These are phyloP conservation scores for Orientallactaga sibirica DNA, from an alignment of 2,797 vertebrate species.

Conservation along the genomic window DNA sequence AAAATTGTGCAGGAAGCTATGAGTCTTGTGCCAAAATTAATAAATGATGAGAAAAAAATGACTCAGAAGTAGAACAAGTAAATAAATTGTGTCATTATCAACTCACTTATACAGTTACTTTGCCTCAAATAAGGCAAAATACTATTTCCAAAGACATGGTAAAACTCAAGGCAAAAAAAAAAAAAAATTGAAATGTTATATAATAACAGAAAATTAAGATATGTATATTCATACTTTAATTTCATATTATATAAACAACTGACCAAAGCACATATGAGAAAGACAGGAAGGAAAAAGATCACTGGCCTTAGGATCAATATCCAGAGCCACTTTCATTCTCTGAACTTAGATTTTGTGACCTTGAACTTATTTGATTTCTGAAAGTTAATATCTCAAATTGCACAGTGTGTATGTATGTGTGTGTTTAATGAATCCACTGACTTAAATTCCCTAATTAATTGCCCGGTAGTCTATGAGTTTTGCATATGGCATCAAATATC, in stretches of 20 bases:
- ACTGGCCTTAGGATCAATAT: not conserved
- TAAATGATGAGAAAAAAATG: constrained; percentile 77
- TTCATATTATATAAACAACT: constrained; percentile 25
- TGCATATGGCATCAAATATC: not conserved
- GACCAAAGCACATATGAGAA: not conserved
- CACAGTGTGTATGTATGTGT: not conserved
- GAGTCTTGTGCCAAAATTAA: constrained; percentile 76
- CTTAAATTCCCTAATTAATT: not conserved
- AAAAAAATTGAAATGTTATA: not conserved
- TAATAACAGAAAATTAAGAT: not conserved
- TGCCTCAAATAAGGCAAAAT: constrained; percentile 37
- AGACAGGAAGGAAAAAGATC: not conserved
- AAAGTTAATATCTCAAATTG: not conserved
- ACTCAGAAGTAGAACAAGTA: constrained; percentile 69
- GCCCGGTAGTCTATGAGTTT: not conserved
- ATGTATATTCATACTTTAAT: not conserved
- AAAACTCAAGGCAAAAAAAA: not conserved
- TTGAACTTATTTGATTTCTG: constrained; percentile 9
- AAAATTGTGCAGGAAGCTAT: constrained; percentile 71
- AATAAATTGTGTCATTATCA: constrained; percentile 61
- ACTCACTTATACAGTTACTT: constrained; percentile 53
- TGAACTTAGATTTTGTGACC: constrained; percentile 1
- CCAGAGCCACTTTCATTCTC: not conserved
- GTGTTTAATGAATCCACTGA: not conserved
- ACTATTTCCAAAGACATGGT: constrained; percentile 1